These are phyloP conservation scores for Podabrus alpinus DNA, from an alignment of 2,888 invertebrate genomes.

Conservation along the genomic window DNA sequence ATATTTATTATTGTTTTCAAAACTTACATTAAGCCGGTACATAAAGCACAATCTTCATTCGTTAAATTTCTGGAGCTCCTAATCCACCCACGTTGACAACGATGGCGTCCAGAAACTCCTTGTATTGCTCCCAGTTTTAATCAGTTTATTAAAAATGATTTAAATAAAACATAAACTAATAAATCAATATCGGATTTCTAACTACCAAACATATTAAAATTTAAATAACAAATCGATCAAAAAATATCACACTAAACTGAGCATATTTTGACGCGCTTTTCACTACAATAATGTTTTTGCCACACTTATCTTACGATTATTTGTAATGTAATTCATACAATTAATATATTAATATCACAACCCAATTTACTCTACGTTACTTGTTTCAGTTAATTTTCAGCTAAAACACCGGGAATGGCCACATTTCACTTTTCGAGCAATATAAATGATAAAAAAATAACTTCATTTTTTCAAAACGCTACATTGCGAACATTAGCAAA, in stretches of 20 bases:
- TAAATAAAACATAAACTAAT: neutral
- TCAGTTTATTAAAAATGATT: neutral
- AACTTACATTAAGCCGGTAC: constrained; percentile 15
- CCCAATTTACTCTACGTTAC: neutral
- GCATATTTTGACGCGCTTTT: neutral
- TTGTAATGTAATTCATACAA: neutral
- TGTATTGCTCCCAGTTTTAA: constrained; percentile 11
- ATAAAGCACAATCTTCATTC: constrained; percentile 10
- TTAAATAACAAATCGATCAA: neutral
- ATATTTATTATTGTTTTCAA: neutral
- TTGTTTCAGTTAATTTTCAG: neutral
- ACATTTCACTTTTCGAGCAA: neutral
- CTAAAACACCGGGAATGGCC: neutral
- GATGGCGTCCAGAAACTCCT: constrained; percentile 12
- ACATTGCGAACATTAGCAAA: neutral
- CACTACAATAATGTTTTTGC: neutral
- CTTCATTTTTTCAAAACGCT: neutral
- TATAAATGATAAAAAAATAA: neutral
- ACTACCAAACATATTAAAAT: neutral
- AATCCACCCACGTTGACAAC: constrained; percentile 5
- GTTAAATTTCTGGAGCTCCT: constrained; percentile 3
- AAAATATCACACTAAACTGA: constrained; percentile 1
- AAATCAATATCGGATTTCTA: neutral
- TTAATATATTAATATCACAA: constrained; percentile 4
- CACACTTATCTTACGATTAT: neutral